Percentiles rank a stretch among this genome's conserved stretches.
These are phyloP conservation scores for Manis pentadactyla DNA, from an alignment of 2,797 vertebrate genomes.

Conservation along the genomic window DNA sequence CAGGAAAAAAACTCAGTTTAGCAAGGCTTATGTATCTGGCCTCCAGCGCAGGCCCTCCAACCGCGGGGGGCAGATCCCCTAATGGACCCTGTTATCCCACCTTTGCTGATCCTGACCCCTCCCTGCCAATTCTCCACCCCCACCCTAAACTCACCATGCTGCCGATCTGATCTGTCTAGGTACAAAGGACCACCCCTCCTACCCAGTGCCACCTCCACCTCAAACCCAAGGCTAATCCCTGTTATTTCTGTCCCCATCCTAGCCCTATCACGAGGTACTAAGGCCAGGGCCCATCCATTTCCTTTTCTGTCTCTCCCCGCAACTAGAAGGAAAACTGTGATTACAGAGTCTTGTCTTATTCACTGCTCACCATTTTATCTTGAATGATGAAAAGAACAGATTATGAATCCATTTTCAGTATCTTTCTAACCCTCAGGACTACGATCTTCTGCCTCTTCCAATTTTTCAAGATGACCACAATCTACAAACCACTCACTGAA, in stretches of 20 bases:
- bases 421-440: neutral
- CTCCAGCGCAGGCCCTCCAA: neutral
- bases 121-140: neutral
- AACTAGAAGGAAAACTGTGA: neutral
- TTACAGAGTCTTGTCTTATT: neutral
- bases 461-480: neutral
- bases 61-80: neutral
- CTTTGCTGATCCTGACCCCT: neutral
- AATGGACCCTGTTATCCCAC: neutral
- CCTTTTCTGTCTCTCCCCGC: neutral
- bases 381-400: neutral
- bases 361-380: neutral
- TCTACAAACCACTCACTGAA: slow-evolving; percentile 34
- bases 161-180: neutral
- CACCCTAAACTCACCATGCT: neutral
- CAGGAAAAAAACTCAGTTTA: neutral
- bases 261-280: neutral
- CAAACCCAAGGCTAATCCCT: neutral
- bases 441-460: slow-evolving; percentile 23
- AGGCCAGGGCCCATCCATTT: neutral
- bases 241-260: neutral
- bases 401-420: neutral
- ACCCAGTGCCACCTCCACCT: neutral
- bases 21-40: neutral
- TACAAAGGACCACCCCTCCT: neutral